A percentile compares a stretch with the other conserved stretches of the same genome.
These are phyloP conservation scores for Habroteleia sp. DNA, from an alignment of 2,888 invertebrate species.

Conservation along the genomic window DNA sequence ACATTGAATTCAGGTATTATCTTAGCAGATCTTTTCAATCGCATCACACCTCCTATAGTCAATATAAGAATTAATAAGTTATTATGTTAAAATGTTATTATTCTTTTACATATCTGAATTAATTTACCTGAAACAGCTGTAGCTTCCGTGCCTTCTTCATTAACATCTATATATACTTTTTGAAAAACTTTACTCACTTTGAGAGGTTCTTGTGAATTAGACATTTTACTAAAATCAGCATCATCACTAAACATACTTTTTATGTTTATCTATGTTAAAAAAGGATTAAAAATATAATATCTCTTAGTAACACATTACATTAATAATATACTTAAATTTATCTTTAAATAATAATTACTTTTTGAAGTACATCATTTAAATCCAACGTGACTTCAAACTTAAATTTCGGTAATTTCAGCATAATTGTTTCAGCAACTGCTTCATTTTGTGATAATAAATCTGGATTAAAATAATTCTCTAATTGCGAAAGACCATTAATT, in stretches of 20 bases:
- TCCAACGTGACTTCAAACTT: conserved; percentile 81
- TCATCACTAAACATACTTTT: conserved; percentile 77
- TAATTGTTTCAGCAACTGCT: conserved; percentile 69
- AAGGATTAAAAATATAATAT: no score
- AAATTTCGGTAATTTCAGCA: conserved; percentile 82
- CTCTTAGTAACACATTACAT: no score
- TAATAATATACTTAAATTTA: no score
- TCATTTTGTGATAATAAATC: conserved; percentile 71
- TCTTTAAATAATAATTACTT: conserved; percentile 74
- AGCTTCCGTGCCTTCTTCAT: conserved; percentile 83
- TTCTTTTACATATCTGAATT: neutral
- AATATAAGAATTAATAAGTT: conserved; percentile 17
- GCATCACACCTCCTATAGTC: conserved; percentile 71
- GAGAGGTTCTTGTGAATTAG: conserved; percentile 71
- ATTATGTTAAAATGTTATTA: conserved; percentile 7
- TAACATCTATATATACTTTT: conserved; percentile 83
- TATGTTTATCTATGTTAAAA: conserved; percentile 81
- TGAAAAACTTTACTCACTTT: conserved; percentile 82
- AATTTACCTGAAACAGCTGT: conserved; percentile 82
- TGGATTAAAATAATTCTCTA: conserved; percentile 80
- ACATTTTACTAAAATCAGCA: conserved; percentile 81
- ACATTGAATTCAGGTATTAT: conserved; percentile 73
- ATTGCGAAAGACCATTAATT: conserved; percentile 82
- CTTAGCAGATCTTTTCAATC: conserved; percentile 69
- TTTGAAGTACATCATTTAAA: conserved; percentile 75